Percentiles rank a stretch among this genome's conserved stretches.
Conservation (phyloP, 2,888 invertebrate species). For the Oeneis ivallda region DNA sequence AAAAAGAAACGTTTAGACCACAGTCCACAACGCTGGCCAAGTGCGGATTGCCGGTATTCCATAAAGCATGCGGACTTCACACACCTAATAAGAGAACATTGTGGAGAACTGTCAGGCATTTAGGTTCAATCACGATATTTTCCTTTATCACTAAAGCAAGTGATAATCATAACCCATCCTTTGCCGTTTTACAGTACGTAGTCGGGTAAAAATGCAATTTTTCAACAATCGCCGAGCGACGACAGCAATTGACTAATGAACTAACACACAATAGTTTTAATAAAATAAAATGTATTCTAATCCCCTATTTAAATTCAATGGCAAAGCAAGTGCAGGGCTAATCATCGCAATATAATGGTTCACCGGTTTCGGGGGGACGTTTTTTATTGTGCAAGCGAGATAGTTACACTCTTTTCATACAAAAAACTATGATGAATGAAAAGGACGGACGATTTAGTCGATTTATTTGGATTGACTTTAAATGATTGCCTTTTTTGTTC, state of each 20-base stretch:
- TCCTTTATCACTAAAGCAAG: no score
- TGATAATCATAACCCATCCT: no score
- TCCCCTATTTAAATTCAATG: constrained; percentile 82
- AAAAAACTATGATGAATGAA: constrained; percentile 39
- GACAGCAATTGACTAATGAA: constrained; percentile 74
- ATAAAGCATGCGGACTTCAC: no score
- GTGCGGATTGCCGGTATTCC: no score
- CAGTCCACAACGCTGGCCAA: no score
- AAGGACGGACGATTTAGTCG: constrained; percentile 42
- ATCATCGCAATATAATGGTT: constrained; percentile 81
- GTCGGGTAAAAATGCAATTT: constrained; percentile 37
- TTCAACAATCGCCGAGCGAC: constrained; percentile 53
- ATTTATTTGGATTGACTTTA: constrained; percentile 79
- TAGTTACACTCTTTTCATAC: constrained; percentile 32
- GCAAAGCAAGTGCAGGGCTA: constrained; percentile 76
- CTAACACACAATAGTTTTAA: constrained; percentile 72
- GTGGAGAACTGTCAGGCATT: no score
- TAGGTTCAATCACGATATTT: no score
- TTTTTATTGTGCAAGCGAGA: constrained; percentile 57
- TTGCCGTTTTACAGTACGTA: no score
- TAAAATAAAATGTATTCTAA: constrained; percentile 76
- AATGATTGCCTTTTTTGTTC: constrained; percentile 76
- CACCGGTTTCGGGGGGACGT: constrained; percentile 64
- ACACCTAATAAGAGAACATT: no score
- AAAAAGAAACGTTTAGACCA: no score